phyloP scores from a whole-genome alignment of 2,113 vertebrate genomes.

The Heteronetta atricapilla region DNA sequence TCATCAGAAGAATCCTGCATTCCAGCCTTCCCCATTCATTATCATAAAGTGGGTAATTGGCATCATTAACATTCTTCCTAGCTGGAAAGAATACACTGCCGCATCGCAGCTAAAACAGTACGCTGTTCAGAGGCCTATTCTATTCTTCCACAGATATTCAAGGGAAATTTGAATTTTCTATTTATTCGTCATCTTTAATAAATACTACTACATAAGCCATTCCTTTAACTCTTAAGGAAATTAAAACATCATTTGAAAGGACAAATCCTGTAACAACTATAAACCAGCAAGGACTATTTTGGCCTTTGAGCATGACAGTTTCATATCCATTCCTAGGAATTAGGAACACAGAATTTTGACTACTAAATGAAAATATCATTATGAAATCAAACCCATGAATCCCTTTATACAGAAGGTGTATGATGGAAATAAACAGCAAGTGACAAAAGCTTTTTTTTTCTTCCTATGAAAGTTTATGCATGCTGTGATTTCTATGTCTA shows the following conservation, averaged over 20 bases:
- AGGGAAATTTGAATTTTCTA: background rate
- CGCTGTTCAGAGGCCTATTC: background rate
- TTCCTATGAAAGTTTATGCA: background rate
- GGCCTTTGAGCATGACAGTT: background rate
- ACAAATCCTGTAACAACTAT: background rate
- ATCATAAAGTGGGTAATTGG: constrained; percentile 8
- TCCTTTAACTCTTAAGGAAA: background rate
- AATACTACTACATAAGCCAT: background rate
- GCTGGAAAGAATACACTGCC: background rate
- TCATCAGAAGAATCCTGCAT: background rate
- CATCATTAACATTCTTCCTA: constrained; percentile 23
- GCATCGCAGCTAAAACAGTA: background rate
- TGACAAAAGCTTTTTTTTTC: background rate
- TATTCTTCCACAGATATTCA: background rate
- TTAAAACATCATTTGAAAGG: background rate
- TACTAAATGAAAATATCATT: background rate
- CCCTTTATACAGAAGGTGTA: background rate
- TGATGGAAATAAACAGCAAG: constrained; percentile 13
- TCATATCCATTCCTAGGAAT: background rate
- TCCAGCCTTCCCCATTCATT: constrained; percentile 12
- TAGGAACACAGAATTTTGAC: background rate
- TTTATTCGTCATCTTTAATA: background rate
- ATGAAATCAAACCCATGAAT: background rate
- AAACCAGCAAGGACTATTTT: background rate
- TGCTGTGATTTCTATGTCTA: constrained; percentile 26